Conservation (phyloP, 2,797 vertebrate genomes). For the Clamator glandarius region DNA sequence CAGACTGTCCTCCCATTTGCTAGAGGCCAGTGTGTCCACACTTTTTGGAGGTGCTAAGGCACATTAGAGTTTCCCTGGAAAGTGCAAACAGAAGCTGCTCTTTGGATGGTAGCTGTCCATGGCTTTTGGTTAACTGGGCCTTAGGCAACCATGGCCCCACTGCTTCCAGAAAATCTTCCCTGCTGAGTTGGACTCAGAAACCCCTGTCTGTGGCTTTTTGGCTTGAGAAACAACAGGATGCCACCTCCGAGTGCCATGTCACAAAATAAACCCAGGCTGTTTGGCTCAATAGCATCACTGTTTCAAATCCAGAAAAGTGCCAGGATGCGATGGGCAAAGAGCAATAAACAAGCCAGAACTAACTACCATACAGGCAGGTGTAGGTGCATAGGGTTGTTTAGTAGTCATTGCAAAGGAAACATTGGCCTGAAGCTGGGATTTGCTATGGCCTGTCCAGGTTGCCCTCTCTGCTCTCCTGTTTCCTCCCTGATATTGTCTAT, state of each 20-base stretch:
- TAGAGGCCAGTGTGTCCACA: not conserved
- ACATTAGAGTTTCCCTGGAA: not conserved
- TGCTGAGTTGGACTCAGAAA: not conserved
- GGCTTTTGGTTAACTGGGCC: not conserved
- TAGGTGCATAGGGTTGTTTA: not conserved
- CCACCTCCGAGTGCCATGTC: not conserved
- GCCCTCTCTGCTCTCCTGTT: not conserved
- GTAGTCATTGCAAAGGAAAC: not conserved
- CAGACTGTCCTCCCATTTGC: not conserved
- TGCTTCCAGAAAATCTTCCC: not conserved
- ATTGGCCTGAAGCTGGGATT: not conserved
- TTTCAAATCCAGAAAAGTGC: accelerated
- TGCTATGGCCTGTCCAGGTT: not conserved
- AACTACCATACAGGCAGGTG: not conserved
- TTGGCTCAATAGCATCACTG: not conserved
- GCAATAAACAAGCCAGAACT: not conserved
- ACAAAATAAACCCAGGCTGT: not conserved
- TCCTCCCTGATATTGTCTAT: not conserved
- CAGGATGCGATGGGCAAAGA: not conserved
- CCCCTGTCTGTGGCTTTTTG: not conserved
- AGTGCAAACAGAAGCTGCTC: not conserved
- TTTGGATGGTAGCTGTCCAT: not conserved
- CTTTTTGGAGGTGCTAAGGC: not conserved
- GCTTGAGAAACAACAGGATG: not conserved
- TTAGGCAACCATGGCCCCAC: not conserved